phyloP scores from a whole-genome alignment of 2,888 invertebrate species.

The Drosophila diplacantha region DNA sequence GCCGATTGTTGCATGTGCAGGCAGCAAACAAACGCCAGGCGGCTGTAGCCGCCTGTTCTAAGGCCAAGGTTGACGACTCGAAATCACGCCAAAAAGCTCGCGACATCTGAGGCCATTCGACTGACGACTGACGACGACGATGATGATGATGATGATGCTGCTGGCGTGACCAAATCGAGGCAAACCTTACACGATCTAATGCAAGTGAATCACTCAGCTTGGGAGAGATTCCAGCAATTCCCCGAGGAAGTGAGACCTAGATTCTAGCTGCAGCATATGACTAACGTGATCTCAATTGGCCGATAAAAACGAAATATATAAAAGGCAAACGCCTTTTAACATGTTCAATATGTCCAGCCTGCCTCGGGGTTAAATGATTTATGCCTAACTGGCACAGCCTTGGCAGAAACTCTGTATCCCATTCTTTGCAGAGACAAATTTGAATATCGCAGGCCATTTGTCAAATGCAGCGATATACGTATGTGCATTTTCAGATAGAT shows the following conservation, averaged over 20 bases:
- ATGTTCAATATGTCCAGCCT: conserved; percentile 41
- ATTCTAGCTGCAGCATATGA: conserved; percentile 8
- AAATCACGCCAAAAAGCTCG: conserved; percentile 60
- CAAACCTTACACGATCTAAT: conserved; percentile 39
- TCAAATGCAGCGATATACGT: conserved; percentile 38
- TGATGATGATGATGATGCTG: conserved; percentile 26
- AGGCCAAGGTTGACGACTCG: conserved; percentile 70
- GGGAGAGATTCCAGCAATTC: conserved; percentile 25
- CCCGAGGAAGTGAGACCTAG: conserved; percentile 39
- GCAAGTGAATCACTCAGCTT: conserved; percentile 24
- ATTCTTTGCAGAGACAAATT: conserved; percentile 41
- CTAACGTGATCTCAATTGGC: conserved; percentile 22
- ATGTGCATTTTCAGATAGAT: conserved; percentile 22
- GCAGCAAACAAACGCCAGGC: conserved; percentile 2
- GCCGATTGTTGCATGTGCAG: conserved; percentile 29
- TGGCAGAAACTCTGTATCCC: conserved; percentile 41
- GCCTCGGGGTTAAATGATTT: conserved; percentile 49
- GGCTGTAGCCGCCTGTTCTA: conserved; percentile 58
- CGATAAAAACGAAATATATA: conserved; percentile 28
- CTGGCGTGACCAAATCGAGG: conserved; percentile 63
- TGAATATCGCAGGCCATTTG: conserved; percentile 60
- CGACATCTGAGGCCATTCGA: conserved; percentile 69
- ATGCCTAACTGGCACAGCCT: conserved; percentile 50
- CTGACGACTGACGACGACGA: conserved; percentile 18
- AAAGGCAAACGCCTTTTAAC: conserved; percentile 37